Conservation (phyloP, 2,888 invertebrate genomes). For the Noctua janthe region DNA sequence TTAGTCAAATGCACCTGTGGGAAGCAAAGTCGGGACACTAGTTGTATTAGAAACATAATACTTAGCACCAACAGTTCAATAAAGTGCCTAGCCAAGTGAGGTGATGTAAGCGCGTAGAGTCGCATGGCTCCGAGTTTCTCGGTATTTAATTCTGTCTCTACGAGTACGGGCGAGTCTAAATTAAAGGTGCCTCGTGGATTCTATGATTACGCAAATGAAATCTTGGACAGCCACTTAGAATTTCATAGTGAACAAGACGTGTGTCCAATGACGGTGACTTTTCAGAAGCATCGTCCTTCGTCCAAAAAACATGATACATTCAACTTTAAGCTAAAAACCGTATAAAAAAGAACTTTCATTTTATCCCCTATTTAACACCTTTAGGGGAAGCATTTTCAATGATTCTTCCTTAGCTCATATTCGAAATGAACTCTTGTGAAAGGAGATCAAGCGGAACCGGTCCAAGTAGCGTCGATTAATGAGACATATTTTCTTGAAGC, state of each 20-base stretch:
- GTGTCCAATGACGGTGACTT: background rate
- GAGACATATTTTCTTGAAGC: too few relatives aligned
- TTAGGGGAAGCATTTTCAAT: background rate
- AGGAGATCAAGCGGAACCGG: too few relatives aligned
- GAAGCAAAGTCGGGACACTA: background rate
- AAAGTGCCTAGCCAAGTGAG: background rate
- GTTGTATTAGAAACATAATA: background rate
- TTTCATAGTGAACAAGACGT: background rate
- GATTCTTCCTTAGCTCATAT: background rate
- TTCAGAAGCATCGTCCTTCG: background rate
- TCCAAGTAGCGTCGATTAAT: too few relatives aligned
- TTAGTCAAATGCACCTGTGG: background rate
- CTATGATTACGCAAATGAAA: background rate
- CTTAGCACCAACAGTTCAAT: background rate
- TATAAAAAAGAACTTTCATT: background rate
- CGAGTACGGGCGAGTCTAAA: background rate
- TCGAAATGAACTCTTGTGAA: background rate
- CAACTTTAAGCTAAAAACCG: background rate
- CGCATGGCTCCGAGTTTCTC: background rate
- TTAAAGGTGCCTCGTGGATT: background rate
- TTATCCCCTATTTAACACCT: background rate
- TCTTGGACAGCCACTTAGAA: background rate
- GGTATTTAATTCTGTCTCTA: background rate
- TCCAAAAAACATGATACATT: background rate
- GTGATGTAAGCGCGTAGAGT: background rate